Evolutionary conservation across 2,113 vertebrate genomes (phyloP).

Genomic region (Syngnathus floridae): DNA sequence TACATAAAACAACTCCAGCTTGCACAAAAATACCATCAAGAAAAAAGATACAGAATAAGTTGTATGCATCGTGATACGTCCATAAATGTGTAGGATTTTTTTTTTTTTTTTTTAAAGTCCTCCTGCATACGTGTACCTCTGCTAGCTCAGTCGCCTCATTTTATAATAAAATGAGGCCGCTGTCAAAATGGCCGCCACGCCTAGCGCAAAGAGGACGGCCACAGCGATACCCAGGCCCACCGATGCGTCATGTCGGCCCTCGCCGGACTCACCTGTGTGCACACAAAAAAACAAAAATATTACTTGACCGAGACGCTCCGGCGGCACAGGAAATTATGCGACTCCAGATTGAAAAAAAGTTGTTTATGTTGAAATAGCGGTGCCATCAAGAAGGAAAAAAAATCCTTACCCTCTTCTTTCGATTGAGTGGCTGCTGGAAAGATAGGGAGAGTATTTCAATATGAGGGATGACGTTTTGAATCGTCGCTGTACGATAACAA

Average conservation of each 20-base stretch:
- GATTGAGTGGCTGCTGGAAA: conserved; percentile 46
- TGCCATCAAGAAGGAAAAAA: not conserved
- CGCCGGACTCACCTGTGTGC: conserved; percentile 45
- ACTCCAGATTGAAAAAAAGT: conserved; percentile 12
- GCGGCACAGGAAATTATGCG: conserved; percentile 29
- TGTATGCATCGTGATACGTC: conserved; percentile 11
- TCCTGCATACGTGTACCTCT: conserved; percentile 31
- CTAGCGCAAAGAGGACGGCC: conserved; percentile 50
- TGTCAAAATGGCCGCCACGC: conserved; percentile 41
- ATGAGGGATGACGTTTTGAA: not conserved
- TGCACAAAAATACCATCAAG: conserved; percentile 1
- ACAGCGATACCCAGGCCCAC: conserved; percentile 58
- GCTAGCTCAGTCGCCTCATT: conserved; percentile 35
- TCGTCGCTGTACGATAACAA: not conserved
- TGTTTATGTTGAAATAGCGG: not conserved
- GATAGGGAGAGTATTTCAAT: conserved; percentile 16
- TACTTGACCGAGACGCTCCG: conserved; percentile 24
- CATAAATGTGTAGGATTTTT: conserved; percentile 6
- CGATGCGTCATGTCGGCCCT: conserved; percentile 13
- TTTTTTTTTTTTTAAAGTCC: not conserved
- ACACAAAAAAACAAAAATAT: conserved; percentile 26
- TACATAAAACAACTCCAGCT: conserved; percentile 15
- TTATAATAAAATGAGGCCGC: conserved; percentile 50
- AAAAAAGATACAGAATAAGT: not conserved
- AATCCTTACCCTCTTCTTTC: conserved; percentile 50